phyloP scores from a whole-genome alignment of 92 coral and sea anemone genomes.

The Palythoa grandis region DNA sequence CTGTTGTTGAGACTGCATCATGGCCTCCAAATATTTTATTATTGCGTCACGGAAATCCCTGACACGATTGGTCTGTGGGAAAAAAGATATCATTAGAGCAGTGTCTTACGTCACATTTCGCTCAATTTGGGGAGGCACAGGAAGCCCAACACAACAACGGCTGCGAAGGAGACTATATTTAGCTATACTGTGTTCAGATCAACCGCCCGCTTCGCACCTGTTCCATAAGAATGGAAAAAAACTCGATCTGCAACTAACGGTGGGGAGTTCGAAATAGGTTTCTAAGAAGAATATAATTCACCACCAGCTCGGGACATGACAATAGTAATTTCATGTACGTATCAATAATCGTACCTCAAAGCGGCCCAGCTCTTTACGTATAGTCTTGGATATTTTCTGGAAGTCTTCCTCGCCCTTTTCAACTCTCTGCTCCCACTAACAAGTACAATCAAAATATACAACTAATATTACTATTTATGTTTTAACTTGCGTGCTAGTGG shows the following conservation, averaged over 20 bases:
- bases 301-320: too few species aligned
- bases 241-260: too few species aligned
- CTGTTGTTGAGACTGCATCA: conserved; percentile 98
- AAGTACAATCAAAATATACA: background rate
- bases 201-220: too few species aligned
- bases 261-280: too few species aligned
- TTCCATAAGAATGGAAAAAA: too few species aligned
- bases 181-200: too few species aligned
- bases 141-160: too few species aligned
- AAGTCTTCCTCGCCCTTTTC: conserved; percentile 98
- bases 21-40: conserved; percentile 88
- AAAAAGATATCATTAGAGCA: background rate
- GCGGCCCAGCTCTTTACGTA: conserved; percentile 85
- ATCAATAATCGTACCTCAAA: conserved; percentile 73
- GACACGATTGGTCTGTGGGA: conserved; percentile 78
- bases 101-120: background rate
- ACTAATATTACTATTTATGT: background rate
- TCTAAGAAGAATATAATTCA: background rate
- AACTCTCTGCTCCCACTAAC: conserved; percentile 91
- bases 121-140: too few species aligned
- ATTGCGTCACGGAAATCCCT: conserved; percentile 94
- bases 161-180: too few species aligned
- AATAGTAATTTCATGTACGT: background rate
- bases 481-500: too few species aligned
- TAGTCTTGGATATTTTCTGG: conserved; percentile 88